Percentiles rank a stretch among this genome's conserved stretches.
These are phyloP conservation scores for Percopsis transmontana DNA, from an alignment of 2,113 vertebrate species.

Conservation along the genomic window DNA sequence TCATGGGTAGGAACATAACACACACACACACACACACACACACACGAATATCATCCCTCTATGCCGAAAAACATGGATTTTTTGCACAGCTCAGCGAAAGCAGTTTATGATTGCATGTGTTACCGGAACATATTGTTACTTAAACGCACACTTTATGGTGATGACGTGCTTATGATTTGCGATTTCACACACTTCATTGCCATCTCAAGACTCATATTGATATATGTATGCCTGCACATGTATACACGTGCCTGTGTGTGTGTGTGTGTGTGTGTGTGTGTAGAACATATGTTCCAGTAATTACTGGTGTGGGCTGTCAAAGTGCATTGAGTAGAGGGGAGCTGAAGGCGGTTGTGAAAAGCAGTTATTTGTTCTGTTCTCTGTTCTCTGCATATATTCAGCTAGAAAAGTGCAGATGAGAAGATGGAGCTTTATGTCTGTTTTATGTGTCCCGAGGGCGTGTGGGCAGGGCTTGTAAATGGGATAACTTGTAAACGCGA, in stretches of 20 bases:
- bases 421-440: not conserved
- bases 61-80: conserved; percentile 35
- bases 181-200: conserved; percentile 33
- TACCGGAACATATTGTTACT: conserved; percentile 3
- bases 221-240: not conserved
- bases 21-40: conserved; percentile 3
- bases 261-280: conserved; percentile 1
- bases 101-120: conserved; percentile 47
- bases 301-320: no score
- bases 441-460: not conserved
- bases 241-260: not conserved
- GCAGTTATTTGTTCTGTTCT: no score
- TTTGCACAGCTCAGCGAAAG: not conserved
- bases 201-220: conserved; percentile 37
- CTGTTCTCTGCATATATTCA: not conserved
- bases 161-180: conserved; percentile 34
- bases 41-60: conserved; percentile 13
- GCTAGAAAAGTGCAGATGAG: not conserved
- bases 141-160: conserved; percentile 9
- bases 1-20: not conserved
- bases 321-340: no score
- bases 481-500: not conserved
- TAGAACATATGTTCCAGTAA: no score
- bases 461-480: not conserved
- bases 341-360: no score